Evolutionary conservation across 2,113 vertebrate species (phyloP).

Genomic region (Petrocephalus zakoni): DNA sequence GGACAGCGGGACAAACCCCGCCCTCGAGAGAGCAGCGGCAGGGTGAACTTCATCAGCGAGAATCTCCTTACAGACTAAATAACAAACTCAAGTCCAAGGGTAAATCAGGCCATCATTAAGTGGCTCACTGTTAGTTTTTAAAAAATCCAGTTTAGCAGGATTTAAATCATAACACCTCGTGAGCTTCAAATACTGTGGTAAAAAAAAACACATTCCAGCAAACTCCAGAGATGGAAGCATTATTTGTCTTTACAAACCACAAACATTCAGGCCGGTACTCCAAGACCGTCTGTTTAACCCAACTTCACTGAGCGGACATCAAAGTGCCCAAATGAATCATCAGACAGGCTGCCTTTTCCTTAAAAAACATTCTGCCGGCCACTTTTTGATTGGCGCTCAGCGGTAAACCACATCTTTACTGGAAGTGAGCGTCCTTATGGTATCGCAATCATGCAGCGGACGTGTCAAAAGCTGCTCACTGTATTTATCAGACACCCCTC

Average conservation of each 20-base stretch:
- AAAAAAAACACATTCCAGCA: background rate
- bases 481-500: background rate
- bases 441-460: background rate
- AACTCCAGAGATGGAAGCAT: background rate
- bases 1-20: background rate
- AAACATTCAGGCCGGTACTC: background rate
- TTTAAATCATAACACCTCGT: background rate
- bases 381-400: constrained; percentile 18
- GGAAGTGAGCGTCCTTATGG: background rate
- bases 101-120: background rate
- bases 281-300: background rate
- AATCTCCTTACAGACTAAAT: background rate
- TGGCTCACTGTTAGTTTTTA: background rate
- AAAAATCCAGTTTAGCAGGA: background rate
- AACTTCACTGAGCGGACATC: background rate
- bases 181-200: background rate
- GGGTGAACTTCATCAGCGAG: background rate
- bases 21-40: background rate
- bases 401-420: constrained; percentile 24
- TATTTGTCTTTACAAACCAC: constrained; percentile 12
- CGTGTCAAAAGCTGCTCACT: constrained; percentile 18
- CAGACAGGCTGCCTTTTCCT: constrained; percentile 5
- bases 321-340: constrained; percentile 22
- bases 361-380: constrained; percentile 19
- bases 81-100: background rate